Conservation (phyloP, 2,113 vertebrate species). For the Serilophus lunatus region DNA sequence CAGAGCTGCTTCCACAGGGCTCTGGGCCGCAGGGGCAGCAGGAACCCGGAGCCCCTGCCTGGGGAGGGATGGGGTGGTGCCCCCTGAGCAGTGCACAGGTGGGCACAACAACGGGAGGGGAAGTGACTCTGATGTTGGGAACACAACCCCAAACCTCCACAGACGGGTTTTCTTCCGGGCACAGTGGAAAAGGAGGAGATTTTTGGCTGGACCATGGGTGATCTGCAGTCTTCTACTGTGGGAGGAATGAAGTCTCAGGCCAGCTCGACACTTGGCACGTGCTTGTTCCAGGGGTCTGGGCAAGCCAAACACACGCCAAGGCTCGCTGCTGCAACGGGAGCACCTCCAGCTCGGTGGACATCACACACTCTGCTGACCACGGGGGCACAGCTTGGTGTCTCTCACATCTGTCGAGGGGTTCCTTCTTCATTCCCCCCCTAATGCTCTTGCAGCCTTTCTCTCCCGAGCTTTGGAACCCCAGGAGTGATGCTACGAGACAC, state of each 20-base stretch:
- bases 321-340: rapidly evolving
- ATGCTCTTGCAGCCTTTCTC: neutral
- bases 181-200: neutral
- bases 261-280: rapidly evolving
- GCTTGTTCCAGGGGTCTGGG: rapidly evolving
- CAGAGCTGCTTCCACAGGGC: rapidly evolving
- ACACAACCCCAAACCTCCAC: rapidly evolving
- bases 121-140: neutral
- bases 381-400: neutral
- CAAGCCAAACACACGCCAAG: rapidly evolving
- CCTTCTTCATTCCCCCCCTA: neutral
- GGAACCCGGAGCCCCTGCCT: neutral
- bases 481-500: neutral
- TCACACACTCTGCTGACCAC: rapidly evolving
- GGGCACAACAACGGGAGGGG: rapidly evolving
- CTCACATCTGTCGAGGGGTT: rapidly evolving
- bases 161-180: rapidly evolving
- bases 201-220: neutral
- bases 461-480: too few species aligned
- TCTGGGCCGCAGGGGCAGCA: rapidly evolving
- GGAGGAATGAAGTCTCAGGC: neutral
- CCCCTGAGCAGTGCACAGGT: neutral
- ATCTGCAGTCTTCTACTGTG: rapidly evolving
- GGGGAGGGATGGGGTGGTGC: rapidly evolving
- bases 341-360: rapidly evolving